These are phyloP conservation scores for Cheirogaleus medius DNA, from an alignment of 2,113 vertebrate species.

Conservation along the genomic window DNA sequence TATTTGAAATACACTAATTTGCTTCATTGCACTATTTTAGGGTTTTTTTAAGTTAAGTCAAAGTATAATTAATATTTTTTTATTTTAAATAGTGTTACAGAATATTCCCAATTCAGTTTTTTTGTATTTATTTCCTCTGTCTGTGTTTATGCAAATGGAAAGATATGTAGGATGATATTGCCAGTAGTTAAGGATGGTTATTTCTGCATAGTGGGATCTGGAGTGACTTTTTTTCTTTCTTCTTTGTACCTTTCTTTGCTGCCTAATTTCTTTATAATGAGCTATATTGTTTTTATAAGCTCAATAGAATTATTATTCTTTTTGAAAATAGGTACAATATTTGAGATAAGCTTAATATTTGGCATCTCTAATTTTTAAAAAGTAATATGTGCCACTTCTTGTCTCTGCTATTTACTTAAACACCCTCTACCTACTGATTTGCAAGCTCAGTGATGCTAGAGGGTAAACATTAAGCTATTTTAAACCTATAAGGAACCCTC, in stretches of 20 bases:
- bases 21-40: neutral
- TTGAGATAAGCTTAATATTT: neutral
- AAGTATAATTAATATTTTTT: neutral
- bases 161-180: neutral
- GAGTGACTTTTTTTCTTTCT: neutral
- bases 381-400: neutral
- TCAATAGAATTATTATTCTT: neutral
- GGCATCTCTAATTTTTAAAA: neutral
- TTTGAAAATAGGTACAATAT: neutral
- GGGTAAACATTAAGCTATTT: neutral
- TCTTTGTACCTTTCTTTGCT: neutral
- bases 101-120: neutral
- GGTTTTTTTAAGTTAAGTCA: neutral
- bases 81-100: neutral
- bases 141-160: neutral
- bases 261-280: neutral
- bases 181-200: neutral
- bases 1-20: neutral
- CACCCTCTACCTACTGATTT: neutral
- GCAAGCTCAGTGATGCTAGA: constrained; percentile 33
- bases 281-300: neutral
- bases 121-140: neutral
- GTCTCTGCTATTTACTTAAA: neutral
- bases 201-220: neutral
- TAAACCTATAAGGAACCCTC: neutral